These are phyloP conservation scores for Sturmia bella DNA, from an alignment of 2,888 invertebrate genomes.

Conservation along the genomic window DNA sequence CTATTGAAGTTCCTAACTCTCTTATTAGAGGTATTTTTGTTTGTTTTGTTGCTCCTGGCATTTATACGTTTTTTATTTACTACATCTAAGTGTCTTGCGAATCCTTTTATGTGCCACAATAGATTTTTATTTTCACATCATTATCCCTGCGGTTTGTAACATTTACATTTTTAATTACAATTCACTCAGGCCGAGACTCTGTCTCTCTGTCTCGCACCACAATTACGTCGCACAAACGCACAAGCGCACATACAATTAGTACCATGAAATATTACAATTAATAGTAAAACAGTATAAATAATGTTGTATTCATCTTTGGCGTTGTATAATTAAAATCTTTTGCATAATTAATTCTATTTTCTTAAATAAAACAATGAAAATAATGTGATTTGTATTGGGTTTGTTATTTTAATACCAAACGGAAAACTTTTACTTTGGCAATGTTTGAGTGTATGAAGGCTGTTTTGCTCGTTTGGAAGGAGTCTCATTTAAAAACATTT, in stretches of 20 bases:
- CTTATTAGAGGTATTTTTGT: background rate
- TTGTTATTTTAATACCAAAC: constrained; percentile 67
- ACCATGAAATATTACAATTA: constrained; percentile 20
- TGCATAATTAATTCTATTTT: constrained; percentile 70
- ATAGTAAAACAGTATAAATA: constrained; percentile 3
- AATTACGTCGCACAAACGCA: background rate
- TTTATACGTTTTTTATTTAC: background rate
- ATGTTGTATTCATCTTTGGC: constrained; percentile 25
- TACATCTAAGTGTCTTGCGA: background rate
- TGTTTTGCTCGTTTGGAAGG: background rate
- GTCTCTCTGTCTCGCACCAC: background rate
- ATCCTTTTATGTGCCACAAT: constrained; percentile 41
- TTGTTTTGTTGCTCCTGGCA: background rate
- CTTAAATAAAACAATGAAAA: constrained; percentile 65
- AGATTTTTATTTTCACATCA: constrained; percentile 46
- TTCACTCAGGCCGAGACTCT: background rate
- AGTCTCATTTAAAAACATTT: constrained; percentile 1
- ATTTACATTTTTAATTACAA: constrained; percentile 66
- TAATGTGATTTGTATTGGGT: constrained; percentile 56
- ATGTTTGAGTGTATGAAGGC: background rate
- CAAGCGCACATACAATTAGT: background rate
- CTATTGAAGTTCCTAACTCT: no score
- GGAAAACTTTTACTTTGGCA: constrained; percentile 49
- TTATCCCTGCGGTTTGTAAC: constrained; percentile 57
- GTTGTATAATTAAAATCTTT: constrained; percentile 59